A percentile compares a stretch with the other conserved stretches of the same genome.
These are phyloP conservation scores for Hypselothyrea guttata DNA, from an alignment of 2,888 invertebrate species.

Conservation along the genomic window DNA sequence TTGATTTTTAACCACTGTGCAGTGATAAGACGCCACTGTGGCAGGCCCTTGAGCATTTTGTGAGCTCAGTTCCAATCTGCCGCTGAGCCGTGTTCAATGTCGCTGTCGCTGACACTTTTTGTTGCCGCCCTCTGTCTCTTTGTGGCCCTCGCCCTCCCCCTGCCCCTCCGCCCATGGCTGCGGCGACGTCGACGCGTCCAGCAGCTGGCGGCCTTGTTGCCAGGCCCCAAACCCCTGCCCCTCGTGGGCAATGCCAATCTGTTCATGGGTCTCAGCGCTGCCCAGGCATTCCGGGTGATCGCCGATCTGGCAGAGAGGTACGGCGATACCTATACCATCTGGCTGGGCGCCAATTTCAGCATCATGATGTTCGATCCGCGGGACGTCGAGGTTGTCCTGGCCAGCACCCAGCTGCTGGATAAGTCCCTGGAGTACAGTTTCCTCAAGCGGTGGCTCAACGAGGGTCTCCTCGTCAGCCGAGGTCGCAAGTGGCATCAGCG, in stretches of 20 bases:
- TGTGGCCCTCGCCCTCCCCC: conserved; percentile 14
- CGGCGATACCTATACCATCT: conserved; percentile 52
- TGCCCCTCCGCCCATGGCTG: conserved; percentile 21
- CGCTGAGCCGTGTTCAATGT: conserved; percentile 12
- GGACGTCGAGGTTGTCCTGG: conserved; percentile 74
- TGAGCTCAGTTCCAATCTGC: background rate
- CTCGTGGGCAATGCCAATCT: conserved; percentile 83
- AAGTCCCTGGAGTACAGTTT: conserved; percentile 84
- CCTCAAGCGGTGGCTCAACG: conserved; percentile 83
- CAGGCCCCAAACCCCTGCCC: conserved; percentile 81
- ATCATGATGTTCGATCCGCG: conserved; percentile 51
- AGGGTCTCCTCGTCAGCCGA: conserved; percentile 84
- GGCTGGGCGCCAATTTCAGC: conserved; percentile 46
- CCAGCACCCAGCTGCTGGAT: conserved; percentile 80
- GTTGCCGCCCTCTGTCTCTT: conserved; percentile 14
- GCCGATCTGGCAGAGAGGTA: conserved; percentile 23
- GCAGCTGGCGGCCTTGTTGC: conserved; percentile 47
- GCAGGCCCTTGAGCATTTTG: background rate
- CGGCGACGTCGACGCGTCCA: conserved; percentile 29
- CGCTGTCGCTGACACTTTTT: conserved; percentile 6
- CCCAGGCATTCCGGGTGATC: conserved; percentile 34
- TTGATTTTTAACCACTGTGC: too few relatives aligned
- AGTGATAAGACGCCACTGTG: background rate
- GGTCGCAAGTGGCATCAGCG: conserved; percentile 83
- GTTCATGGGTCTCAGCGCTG: conserved; percentile 41